Conservation (phyloP, 1,140 invertebrate genomes). For the Panulirus ornatus region DNA sequence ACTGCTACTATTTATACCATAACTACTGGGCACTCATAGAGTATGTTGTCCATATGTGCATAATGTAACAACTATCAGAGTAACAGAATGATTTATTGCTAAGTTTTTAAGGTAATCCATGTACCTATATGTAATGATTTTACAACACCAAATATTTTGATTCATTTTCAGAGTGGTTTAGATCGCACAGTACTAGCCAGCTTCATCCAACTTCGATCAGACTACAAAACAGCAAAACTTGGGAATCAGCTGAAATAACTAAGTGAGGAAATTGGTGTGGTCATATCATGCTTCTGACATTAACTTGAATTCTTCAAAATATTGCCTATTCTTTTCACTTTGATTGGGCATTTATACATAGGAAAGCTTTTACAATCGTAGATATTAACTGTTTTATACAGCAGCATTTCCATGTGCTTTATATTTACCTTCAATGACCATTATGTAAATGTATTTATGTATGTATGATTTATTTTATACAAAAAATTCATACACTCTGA, state of each 20-base stretch:
- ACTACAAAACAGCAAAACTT: slow-evolving; percentile 93
- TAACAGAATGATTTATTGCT: too few species aligned
- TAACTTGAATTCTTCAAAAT: neutral
- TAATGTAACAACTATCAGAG: too few species aligned
- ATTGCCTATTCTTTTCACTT: neutral
- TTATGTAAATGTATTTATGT: neutral
- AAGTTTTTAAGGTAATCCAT: too few species aligned
- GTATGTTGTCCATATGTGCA: too few species aligned
- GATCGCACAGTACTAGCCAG: slow-evolving; percentile 91
- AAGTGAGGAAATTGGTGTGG: neutral
- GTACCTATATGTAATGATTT: too few species aligned
- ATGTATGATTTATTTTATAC: too few species aligned
- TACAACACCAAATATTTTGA: too few species aligned
- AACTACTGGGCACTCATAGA: too few species aligned
- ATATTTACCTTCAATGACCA: neutral
- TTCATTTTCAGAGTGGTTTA: slow-evolving; percentile 87
- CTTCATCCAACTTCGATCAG: slow-evolving; percentile 95
- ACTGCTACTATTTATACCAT: too few species aligned
- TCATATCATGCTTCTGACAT: neutral
- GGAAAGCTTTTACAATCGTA: neutral
- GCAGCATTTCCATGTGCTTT: neutral
- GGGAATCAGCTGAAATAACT: slow-evolving; percentile 76
- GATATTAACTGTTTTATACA: neutral
- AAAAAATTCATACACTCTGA: too few species aligned
- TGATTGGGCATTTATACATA: neutral